These are phyloP conservation scores for Chrysolina americana DNA, from an alignment of 2,888 invertebrate species.

Conservation along the genomic window DNA sequence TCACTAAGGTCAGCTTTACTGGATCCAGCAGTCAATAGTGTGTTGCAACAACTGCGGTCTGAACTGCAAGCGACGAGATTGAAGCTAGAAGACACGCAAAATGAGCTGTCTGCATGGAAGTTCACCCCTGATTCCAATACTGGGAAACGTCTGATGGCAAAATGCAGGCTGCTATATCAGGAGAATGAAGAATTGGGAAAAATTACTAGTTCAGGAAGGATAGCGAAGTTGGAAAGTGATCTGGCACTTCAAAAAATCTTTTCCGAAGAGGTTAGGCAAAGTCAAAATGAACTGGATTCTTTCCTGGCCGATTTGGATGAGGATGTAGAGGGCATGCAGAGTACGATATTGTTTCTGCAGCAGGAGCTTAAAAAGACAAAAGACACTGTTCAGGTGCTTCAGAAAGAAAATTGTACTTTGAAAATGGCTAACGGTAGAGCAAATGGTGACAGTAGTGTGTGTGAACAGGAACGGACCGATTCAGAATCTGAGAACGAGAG, in stretches of 20 bases:
- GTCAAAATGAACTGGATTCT: conserved; percentile 96
- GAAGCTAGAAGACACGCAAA: conserved; percentile 95
- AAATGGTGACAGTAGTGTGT: conserved; percentile 62
- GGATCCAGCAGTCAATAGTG: conserved; percentile 96
- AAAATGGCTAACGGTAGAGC: conserved; percentile 58
- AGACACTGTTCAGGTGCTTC: conserved; percentile 74
- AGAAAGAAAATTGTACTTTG: conserved; percentile 72
- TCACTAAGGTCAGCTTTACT: conserved; percentile 87
- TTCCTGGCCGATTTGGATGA: conserved; percentile 96
- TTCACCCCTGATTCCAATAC: conserved; percentile 99
- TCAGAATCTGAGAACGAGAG: conserved; percentile 70
- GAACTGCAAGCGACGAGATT: conserved; percentile 92
- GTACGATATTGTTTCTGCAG: conserved; percentile 94
- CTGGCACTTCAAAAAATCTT: conserved; percentile 95
- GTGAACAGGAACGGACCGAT: conserved; percentile 69
- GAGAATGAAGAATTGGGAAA: conserved; percentile 98
- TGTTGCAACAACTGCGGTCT: conserved; percentile 91
- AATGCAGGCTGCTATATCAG: conserved; percentile 93
- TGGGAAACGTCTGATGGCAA: conserved; percentile 97
- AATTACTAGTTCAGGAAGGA: conserved; percentile 93
- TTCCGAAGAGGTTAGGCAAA: conserved; percentile 96
- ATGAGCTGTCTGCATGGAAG: conserved; percentile 98
- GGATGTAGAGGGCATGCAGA: conserved; percentile 98
- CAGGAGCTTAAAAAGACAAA: conserved; percentile 91
- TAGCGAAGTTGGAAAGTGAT: conserved; percentile 96